Base-by-base conservation (phyloP, 2,888 invertebrate species). In the Germaria angustata region DNA sequence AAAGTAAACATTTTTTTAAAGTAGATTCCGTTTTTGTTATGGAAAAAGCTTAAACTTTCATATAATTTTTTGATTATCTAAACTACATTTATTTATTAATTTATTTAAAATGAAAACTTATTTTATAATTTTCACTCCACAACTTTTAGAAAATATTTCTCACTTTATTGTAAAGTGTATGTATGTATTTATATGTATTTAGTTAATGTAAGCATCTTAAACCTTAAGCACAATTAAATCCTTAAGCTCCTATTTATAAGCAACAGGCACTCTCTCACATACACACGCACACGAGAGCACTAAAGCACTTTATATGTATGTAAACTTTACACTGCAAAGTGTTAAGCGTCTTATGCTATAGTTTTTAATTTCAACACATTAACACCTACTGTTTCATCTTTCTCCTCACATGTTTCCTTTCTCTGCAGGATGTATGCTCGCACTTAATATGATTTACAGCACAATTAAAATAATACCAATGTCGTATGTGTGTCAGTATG, bases 211-310 rank as follows among this genome's bases (percentile, higher is more conserved):
- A 81, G 61, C 81, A 72, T 61, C 61, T 81, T 81, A 68, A 72
- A 66, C 13, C 69, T 59, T 75, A 79, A 81, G 81, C 78, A 81
- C 79, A 57, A 61, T 73, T 75, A 65, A 75, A 79, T 57, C 65
- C 55, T 69, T 79, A 79, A 79, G 82, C 65, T 65, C 32, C 46
- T 66, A 44, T 59, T 66, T 79, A 72, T 72, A 66, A 72, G 72
- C 28, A 51, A n/a, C 22, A 51, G 24, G 34, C 49, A 24, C 49
- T 17, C 2, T 5, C 15, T 28, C 53, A 39, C 49, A 24, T 2
- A n/a, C 49, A 15, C 22, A 41, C 15, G 5, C 61, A 68, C 57
- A 32, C 22, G 1, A 39, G 66, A 39, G 72, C 72, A 79, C 79
- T 44, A 39, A 46, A 17, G 53, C 65, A 72, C 51, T 28, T 20